Evolutionary conservation across 2,113 vertebrate species (phyloP).

Genomic region (Channa maculata): DNA sequence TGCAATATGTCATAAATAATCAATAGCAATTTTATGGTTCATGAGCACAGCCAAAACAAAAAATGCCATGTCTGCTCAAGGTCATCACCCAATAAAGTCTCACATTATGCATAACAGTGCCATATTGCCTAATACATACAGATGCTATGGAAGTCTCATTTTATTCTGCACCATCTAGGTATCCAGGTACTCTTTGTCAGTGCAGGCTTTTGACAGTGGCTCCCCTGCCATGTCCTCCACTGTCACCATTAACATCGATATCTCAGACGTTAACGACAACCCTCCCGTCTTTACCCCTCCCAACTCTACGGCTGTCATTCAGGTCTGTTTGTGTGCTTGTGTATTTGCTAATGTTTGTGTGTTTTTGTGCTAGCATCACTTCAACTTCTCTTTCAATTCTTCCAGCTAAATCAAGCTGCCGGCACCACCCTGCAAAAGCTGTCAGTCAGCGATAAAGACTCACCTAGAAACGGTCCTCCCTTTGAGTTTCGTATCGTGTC

Average conservation of each 20-base stretch:
- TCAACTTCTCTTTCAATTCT: neutral
- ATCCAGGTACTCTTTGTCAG: slow-evolving; percentile 91
- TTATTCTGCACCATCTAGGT: slow-evolving; percentile 80
- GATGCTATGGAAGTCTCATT: neutral
- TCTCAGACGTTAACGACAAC: slow-evolving; percentile 96
- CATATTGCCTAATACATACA: slow-evolving; percentile 40
- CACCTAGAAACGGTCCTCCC: slow-evolving; percentile 92
- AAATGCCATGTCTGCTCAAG: slow-evolving; percentile 43
- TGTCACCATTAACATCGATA: slow-evolving; percentile 91
- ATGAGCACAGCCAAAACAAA: slow-evolving; percentile 34
- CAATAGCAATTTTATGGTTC: slow-evolving; percentile 63
- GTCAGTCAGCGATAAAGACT: slow-evolving; percentile 93
- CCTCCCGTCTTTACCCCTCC: slow-evolving; percentile 91
- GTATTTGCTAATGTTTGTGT: neutral
- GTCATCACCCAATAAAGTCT: slow-evolving; percentile 43
- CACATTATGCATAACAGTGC: slow-evolving; percentile 37
- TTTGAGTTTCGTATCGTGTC: slow-evolving; percentile 91
- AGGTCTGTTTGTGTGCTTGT: slow-evolving; percentile 79
- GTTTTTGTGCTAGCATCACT: neutral
- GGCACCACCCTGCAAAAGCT: slow-evolving; percentile 91
- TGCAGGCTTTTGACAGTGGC: slow-evolving; percentile 94
- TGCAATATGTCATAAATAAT: slow-evolving; percentile 52
- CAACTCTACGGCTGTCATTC: slow-evolving; percentile 92
- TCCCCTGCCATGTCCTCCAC: slow-evolving; percentile 92
- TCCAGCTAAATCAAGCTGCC: slow-evolving; percentile 92